Conservation (phyloP, 2,888 invertebrate genomes). For the Caenorhabditis sinica region DNA sequence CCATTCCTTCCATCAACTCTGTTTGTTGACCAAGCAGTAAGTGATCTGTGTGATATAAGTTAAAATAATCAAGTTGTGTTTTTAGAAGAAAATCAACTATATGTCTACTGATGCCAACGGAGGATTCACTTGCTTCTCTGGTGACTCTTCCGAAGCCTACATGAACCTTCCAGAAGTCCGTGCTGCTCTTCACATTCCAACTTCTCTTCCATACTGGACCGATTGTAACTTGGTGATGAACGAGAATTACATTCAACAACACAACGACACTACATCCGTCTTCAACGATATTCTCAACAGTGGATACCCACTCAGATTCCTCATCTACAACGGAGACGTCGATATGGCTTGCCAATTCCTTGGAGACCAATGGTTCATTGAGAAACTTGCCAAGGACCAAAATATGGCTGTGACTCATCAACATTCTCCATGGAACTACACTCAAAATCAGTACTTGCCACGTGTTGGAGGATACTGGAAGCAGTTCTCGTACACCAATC, state of each 20-base stretch:
- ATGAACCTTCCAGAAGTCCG: conserved; percentile 72
- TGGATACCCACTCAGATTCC: conserved; percentile 67
- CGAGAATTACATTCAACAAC: conserved; percentile 77
- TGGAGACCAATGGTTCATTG: conserved; percentile 82
- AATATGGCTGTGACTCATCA: conserved; percentile 58
- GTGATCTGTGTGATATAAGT: background rate
- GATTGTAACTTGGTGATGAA: conserved; percentile 77
- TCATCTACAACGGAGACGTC: conserved; percentile 81
- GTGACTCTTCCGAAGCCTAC: conserved; percentile 70
- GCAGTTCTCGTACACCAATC: conserved; percentile 69
- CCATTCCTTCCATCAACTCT: conserved; percentile 65
- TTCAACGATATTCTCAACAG: conserved; percentile 71
- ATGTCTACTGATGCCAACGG: conserved; percentile 74
- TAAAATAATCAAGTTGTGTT: background rate
- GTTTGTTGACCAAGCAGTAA: conserved; percentile 75
- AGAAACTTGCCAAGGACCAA: conserved; percentile 70
- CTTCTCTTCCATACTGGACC: conserved; percentile 65
- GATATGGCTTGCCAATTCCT: conserved; percentile 81
- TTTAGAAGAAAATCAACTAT: conserved; percentile 75
- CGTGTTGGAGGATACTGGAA: conserved; percentile 77
- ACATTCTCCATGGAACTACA: conserved; percentile 76
- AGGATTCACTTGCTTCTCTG: conserved; percentile 77
- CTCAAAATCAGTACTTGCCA: conserved; percentile 68
- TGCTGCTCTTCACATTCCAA: conserved; percentile 73
- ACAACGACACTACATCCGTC: conserved; percentile 78